A percentile compares a stretch with the other conserved stretches of the same genome.
Evolutionary conservation across 2,797 vertebrate species (phyloP).

Genomic region (Catostomus latipinnis): DNA sequence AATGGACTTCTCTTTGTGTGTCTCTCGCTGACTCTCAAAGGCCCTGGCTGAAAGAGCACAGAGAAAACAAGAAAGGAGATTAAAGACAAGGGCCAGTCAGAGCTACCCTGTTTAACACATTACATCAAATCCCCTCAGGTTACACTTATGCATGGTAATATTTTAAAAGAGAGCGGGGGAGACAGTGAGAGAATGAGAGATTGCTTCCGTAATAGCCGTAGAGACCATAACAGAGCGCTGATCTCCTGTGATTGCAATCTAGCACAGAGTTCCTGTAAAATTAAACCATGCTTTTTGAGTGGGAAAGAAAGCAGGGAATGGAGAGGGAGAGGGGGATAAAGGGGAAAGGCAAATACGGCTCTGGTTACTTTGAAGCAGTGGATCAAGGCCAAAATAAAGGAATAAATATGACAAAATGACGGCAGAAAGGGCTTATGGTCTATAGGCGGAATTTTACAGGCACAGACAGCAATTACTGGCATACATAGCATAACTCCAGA

Average conservation of each 20-base stretch:
- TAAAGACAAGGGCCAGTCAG: conserved; percentile 58
- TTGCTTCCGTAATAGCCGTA: conserved; percentile 72
- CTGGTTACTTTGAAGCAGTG: conserved; percentile 73
- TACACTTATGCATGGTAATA: conserved; percentile 68
- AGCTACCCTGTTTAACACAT: conserved; percentile 72
- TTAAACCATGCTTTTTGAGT: conserved; percentile 66
- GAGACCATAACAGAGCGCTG: conserved; percentile 68
- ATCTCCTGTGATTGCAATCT: conserved; percentile 76
- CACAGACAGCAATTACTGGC: conserved; percentile 76
- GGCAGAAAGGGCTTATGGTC: conserved; percentile 70
- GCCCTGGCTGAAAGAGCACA: conserved; percentile 42
- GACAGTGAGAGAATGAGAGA: conserved; percentile 61
- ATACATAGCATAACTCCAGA: conserved; percentile 67
- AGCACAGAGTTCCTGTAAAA: conserved; percentile 77
- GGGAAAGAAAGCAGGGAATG: conserved; percentile 33
- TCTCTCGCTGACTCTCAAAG: conserved; percentile 38
- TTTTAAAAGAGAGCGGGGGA: conserved; percentile 64
- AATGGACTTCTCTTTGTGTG: conserved; percentile 57
- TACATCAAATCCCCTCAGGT: conserved; percentile 70
- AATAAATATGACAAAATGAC: conserved; percentile 78
- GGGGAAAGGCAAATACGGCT: conserved; percentile 59
- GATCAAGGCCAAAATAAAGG: conserved; percentile 71
- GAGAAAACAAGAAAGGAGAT: conserved; percentile 52
- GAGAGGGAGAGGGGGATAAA: conserved; percentile 5
- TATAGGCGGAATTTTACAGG: conserved; percentile 71